Percentiles rank a stretch among this genome's conserved stretches.
Evolutionary conservation across 2,888 invertebrate genomes (phyloP).

Genomic region (Spisula solida): DNA sequence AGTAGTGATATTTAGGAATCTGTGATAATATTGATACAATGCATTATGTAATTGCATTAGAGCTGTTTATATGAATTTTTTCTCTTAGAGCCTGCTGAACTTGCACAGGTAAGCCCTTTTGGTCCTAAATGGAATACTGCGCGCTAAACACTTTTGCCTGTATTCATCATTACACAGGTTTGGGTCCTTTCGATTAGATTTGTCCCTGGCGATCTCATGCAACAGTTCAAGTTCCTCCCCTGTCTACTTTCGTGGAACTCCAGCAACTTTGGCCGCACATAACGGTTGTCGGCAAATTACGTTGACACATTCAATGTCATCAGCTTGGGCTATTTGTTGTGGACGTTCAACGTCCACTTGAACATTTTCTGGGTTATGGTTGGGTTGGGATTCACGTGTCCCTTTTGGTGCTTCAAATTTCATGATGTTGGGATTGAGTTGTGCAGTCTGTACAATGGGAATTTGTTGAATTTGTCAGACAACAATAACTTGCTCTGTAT

Average conservation of each 20-base stretch:
- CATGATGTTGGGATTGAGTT: conserved; percentile 45
- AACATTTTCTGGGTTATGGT: background rate
- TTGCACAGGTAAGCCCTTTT: background rate
- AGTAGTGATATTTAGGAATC: too few species aligned
- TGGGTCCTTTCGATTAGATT: background rate
- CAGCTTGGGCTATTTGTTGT: background rate
- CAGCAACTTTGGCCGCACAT: background rate
- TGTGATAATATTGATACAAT: too few species aligned
- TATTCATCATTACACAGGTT: background rate
- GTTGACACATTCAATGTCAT: background rate
- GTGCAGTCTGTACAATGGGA: conserved; percentile 47
- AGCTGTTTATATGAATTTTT: too few species aligned
- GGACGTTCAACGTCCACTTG: background rate
- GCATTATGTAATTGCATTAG: too few species aligned
- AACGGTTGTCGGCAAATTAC: background rate
- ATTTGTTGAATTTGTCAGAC: conserved; percentile 26
- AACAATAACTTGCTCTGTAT: conserved; percentile 28
- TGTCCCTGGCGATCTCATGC: background rate
- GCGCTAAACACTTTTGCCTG: background rate
- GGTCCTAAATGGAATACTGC: background rate
- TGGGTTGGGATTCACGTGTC: conserved; percentile 6
- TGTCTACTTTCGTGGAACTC: background rate
- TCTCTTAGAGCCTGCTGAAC: background rate
- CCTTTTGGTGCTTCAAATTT: conserved; percentile 7
- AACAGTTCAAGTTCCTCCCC: conserved; percentile 6